Evolutionary conservation across 2,888 invertebrate genomes (phyloP), one percentile per base, ranked within the genome.

Genomic region (Ypsolopha sequella): DNA sequence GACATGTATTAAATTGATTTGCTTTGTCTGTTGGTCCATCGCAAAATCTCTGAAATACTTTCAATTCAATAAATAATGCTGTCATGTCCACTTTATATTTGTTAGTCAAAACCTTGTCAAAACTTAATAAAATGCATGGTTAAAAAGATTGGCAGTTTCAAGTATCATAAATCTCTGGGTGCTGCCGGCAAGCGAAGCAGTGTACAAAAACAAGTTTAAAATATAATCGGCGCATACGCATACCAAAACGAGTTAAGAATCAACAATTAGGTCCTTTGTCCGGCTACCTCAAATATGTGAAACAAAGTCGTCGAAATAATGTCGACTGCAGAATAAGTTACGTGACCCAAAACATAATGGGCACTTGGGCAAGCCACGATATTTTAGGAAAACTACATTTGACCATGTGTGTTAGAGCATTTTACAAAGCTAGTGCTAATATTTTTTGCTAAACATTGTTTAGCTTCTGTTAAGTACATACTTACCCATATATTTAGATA

Each of bases 211-310:
- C 34, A 68, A 68, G 78, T 77, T 73, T 79, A 78, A 79, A 77
- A 82, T 77, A 81, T 70, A 65, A 70, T 61, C 69, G 73, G 75
- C 69, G 74, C 76, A 70, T 70, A 72, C 74, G 68, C 66, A 66
- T 60, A 55, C 55, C 54, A 58, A 63, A 14, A 86, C 84, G 76
- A 74, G 79, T 49, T 63, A 58, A 61, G 76, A 79, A 85, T 85
- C 50, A 60, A 58, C 68, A 85, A 82, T 77, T 72, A 80, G 80
- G 57, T 60, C 58, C 76, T 79, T 84, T 85, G 85, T 85, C 70
- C 70, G 63, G 59, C 24, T 24, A 4, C 24, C 57, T 63, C 61
- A 60, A 66, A 71, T 47, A 69, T 68, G 59, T 64, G 60, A 51
- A 50, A 51, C 56, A 54, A 58, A 59, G 61, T 59, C 51, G 57